Conservation (phyloP, 2,888 invertebrate genomes). For the Galerucella pusilla region DNA sequence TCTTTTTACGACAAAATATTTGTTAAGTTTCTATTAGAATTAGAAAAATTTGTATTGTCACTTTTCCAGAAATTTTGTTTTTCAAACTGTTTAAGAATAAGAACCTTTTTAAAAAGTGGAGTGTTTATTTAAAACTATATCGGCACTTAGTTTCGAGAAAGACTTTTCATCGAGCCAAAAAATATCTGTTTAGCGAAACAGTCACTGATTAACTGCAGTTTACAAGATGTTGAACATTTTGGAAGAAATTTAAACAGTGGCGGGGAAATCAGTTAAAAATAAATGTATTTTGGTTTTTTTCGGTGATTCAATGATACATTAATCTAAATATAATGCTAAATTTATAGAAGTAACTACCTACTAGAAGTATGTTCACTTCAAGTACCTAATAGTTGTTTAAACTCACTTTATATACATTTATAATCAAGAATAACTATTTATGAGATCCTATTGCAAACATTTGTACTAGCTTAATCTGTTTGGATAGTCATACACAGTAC, state of each 20-base stretch:
- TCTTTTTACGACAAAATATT: too few species aligned
- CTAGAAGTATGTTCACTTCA: neutral
- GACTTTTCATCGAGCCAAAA: neutral
- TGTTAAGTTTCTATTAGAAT: too few species aligned
- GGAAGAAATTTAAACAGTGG: neutral
- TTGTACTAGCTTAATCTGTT: too few species aligned
- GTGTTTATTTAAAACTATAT: neutral
- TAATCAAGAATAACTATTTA: too few species aligned
- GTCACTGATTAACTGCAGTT: slow-evolving; percentile 9
- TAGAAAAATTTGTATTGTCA: too few species aligned
- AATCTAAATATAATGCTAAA: neutral
- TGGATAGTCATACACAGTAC: too few species aligned
- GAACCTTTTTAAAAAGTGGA: neutral
- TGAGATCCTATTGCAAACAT: too few species aligned
- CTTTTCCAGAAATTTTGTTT: too few species aligned
- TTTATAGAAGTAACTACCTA: neutral
- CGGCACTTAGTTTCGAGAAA: neutral
- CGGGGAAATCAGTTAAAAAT: slow-evolving; percentile 5
- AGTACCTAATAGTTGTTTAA: neutral
- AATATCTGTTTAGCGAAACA: neutral
- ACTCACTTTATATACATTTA: neutral
- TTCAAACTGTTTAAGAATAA: too few species aligned
- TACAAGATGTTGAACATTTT: neutral
- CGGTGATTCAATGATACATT: neutral
- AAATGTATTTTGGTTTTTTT: neutral